Percentiles rank a stretch among this genome's conserved stretches.
Conservation (phyloP, 2,888 invertebrate genomes). For the Eilema griseolum region DNA sequence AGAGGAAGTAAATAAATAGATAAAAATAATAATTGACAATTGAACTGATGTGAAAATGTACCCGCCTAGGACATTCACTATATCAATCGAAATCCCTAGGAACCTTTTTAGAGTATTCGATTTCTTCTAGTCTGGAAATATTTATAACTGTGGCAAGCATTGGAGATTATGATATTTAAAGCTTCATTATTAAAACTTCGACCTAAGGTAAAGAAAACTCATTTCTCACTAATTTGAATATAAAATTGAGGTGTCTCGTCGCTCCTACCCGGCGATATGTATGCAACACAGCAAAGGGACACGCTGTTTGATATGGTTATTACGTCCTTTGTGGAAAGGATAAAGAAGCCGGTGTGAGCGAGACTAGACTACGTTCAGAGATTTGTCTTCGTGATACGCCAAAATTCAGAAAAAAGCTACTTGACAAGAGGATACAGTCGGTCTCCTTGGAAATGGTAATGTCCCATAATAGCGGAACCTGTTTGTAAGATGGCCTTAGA, state of each 20-base stretch:
- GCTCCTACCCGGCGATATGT: conserved; percentile 74
- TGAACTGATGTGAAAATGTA: too few relatives aligned
- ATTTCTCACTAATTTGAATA: conserved; percentile 81
- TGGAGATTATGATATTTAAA: conserved; percentile 13
- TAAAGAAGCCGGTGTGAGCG: conserved; percentile 77
- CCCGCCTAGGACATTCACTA: too few relatives aligned
- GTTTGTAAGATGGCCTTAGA: conserved; percentile 67
- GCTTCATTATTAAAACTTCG: conserved; percentile 51
- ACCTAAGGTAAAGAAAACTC: conserved; percentile 80
- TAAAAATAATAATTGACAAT: conserved; percentile 35
- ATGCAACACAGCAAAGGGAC: conserved; percentile 83
- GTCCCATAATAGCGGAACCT: conserved; percentile 68
- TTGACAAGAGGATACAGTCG: conserved; percentile 63
- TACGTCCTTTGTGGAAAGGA: conserved; percentile 83
- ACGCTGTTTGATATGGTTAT: conserved; percentile 86
- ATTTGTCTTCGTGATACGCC: conserved; percentile 85
- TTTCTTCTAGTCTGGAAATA: background rate
- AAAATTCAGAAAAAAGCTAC: conserved; percentile 71
- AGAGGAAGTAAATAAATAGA: conserved; percentile 34
- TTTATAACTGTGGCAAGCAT: conserved; percentile 63
- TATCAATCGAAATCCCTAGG: too few relatives aligned
- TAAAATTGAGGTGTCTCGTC: conserved; percentile 71
- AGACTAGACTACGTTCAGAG: conserved; percentile 68
- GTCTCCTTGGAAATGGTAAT: conserved; percentile 81
- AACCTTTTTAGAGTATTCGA: too few relatives aligned